phyloP scores from a whole-genome alignment of 1,140 invertebrate species.

The Pseudomyrmex gracilis region DNA sequence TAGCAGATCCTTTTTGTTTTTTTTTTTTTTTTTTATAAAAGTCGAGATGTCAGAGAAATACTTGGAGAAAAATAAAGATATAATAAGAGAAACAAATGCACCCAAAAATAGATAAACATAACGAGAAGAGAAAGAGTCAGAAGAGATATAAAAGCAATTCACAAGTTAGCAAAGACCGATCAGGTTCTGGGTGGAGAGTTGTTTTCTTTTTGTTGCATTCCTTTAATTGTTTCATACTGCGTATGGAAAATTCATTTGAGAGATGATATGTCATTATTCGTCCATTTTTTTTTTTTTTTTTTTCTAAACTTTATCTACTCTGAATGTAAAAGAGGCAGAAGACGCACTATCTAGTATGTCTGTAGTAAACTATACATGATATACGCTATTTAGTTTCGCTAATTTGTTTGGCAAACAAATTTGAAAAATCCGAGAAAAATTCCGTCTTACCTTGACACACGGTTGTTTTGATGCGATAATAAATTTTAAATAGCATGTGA shows the following conservation, averaged over 20 bases:
- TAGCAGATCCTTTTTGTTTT: slow-evolving; percentile 55
- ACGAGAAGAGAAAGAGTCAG: slow-evolving; percentile 58
- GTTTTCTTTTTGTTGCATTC: slow-evolving; percentile 38
- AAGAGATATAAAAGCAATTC: slow-evolving; percentile 69
- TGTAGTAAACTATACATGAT: background rate
- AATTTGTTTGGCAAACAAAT: slow-evolving; percentile 28
- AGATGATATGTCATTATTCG: slow-evolving; percentile 1
- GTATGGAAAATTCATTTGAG: slow-evolving; percentile 30
- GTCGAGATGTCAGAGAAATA: slow-evolving; percentile 75
- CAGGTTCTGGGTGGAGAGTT: slow-evolving; percentile 79
- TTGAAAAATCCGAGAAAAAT: background rate
- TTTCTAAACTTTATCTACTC: slow-evolving; percentile 47
- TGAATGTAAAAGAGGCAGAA: slow-evolving; percentile 10
- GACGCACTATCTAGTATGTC: slow-evolving; percentile 27
- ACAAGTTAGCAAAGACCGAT: slow-evolving; percentile 63
- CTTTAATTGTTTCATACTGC: slow-evolving; percentile 32
- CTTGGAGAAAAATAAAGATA: slow-evolving; percentile 66
- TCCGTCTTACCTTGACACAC: slow-evolving; percentile 45
- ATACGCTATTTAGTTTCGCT: slow-evolving; percentile 27
- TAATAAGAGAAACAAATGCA: slow-evolving; percentile 64
- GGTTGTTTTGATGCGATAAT: slow-evolving; percentile 31
- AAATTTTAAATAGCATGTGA: slow-evolving; percentile 46
- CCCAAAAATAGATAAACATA: slow-evolving; percentile 65
- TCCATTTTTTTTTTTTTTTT: slow-evolving; percentile 26
- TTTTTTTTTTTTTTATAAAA: slow-evolving; percentile 38